Evolutionary conservation across 2,888 invertebrate genomes (phyloP).

Genomic region (Formica aserva): DNA sequence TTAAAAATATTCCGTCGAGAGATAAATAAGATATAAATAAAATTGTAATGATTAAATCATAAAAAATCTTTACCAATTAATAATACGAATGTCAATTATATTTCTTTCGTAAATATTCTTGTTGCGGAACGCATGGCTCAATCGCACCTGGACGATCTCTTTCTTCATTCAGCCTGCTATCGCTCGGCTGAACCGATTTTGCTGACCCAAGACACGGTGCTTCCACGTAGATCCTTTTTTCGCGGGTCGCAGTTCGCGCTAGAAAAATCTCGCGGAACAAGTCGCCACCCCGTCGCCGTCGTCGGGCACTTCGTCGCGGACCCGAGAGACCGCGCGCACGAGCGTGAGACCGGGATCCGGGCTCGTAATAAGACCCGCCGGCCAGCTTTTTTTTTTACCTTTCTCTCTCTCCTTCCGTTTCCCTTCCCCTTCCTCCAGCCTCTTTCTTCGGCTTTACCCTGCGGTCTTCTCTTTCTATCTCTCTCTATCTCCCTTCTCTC

Average conservation of each 20-base stretch:
- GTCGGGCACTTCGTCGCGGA: conserved; percentile 70
- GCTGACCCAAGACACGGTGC: conserved; percentile 34
- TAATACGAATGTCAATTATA: not conserved
- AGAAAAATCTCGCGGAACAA: conserved; percentile 84
- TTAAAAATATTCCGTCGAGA: not conserved
- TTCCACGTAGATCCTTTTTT: conserved; percentile 54
- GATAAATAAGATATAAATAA: not conserved
- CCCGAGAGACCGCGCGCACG: conserved; percentile 72
- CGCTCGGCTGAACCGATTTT: conserved; percentile 6
- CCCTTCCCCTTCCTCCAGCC: conserved; percentile 60
- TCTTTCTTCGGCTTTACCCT: conserved; percentile 63
- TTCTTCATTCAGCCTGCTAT: not conserved
- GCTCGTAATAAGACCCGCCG: conserved; percentile 85
- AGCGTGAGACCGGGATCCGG: conserved; percentile 84
- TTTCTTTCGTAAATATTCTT: not conserved
- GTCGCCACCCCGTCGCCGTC: conserved; percentile 76
- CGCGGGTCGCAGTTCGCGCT: conserved; percentile 71
- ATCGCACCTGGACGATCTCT: not conserved
- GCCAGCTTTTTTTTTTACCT: conserved; percentile 82
- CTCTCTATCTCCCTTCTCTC: conserved; percentile 43
- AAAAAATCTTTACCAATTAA: not conserved
- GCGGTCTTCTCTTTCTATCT: conserved; percentile 58
- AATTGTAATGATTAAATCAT: not conserved
- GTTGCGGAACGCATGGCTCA: not conserved
- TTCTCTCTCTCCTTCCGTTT: conserved; percentile 68